Evolutionary conservation across 2,113 vertebrate genomes (phyloP), one percentile per base, ranked within the genome.

Genomic region (Coregonus clupeaformis): DNA sequence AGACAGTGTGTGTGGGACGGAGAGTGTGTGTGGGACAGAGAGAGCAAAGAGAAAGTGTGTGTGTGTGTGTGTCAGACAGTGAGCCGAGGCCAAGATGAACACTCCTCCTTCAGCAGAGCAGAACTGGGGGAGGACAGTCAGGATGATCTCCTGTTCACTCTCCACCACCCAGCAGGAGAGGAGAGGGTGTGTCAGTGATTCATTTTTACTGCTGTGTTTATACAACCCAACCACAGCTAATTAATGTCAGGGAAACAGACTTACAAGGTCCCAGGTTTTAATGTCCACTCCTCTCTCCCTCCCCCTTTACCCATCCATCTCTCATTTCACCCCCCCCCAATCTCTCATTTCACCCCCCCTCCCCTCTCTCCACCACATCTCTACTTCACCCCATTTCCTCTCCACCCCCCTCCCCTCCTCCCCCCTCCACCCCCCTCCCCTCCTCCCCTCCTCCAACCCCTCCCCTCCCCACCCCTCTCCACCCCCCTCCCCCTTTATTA

Each of bases 121-220:
- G 36, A 42, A 42, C 36, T 49, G 6, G 80, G 69, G 77, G 75
- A 76, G 82, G 74, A 83, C 74, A 80, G 81, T 52, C 13, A 5
- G 49, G 49, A 18, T 14, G 49, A 18, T 52, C 49, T 52, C 49
- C 13, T 52, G 49, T 52, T 18, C 16, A 0, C 49, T 52, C 49
- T 52, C 16, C 49, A 52, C 18, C 49, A 52, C 49, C 49, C 49
- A 18, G 16, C 49, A 52, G 13, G 1, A 80, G 49, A 52, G 49
- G 4, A 20, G 70, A 80, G 78, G 78, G 36, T 57, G 45, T 67
- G n/a, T 25, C 45, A 65, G 36, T 7, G 77, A 77, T 88, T 89
- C 85, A 86, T 74, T 87, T 89, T 91, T 89, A 90, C 87, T 77
- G 69, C 84, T 66, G 80, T 90, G 86, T 90, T 90, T 89, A 86